Base-by-base conservation (phyloP, 2,888 invertebrate species). In the Unio pictorum region DNA sequence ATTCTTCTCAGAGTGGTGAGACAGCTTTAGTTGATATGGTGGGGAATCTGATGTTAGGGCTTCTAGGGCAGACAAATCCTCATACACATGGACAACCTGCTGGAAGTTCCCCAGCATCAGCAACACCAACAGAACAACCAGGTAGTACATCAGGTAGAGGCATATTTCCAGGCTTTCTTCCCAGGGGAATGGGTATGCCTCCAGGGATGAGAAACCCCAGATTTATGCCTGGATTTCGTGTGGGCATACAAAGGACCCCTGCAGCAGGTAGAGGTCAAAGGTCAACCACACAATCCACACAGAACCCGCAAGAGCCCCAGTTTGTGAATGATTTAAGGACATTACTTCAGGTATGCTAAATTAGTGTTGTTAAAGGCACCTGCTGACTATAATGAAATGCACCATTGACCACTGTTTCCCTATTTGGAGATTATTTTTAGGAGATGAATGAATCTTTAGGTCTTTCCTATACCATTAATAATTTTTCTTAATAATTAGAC, bases 11-110 rank as follows among this genome's bases (percentile, higher is more conserved):
- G 73, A 73, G 61, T 45, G 69, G 61, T 65, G 81, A 81, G 45
- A 73, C 75, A 57, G 74, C 73, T 5, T 60, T 81, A n/a, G 75
- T 76, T 30, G 81, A 81, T 54, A 74, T 81, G 73, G 81, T 81
- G n/a, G 67, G 72, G 62, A 79, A 78, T 64, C 68, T 81, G 58
- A 79, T 81, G 78, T 71, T 74, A 17, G 81, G 78, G 54, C 66
- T 81, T 17, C 62, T 81, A 34, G 79, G 79, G 15, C 73, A 70
- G 26, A 64, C n/a, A 18, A 54, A 23, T 20, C 45, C 28, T 23
- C 69, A 64, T 71, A 67, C 18, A 69, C 55, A 66, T 59, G 66
- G 66, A 62, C 23, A 23, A 1, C 59, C 23, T 23, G 26, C 23
- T 59, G 59, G 11, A 59, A 23, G 11, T 11, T 59, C 66, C 15